These are phyloP conservation scores for Augiades crinisus DNA, from an alignment of 2,888 invertebrate species.

Conservation along the genomic window DNA sequence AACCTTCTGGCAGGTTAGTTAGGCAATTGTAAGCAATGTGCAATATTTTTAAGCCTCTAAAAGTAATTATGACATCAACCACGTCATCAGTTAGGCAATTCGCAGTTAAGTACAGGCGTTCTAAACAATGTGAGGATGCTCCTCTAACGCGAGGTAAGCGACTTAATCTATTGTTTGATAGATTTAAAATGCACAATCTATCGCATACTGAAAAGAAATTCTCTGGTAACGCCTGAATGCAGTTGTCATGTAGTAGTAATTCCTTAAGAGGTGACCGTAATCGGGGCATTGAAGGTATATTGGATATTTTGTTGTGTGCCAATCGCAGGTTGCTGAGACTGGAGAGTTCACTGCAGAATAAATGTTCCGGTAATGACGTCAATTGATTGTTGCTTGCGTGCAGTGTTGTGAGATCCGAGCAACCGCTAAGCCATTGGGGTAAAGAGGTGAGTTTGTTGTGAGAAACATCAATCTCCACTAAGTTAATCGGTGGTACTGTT, in stretches of 20 bases:
- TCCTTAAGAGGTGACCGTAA: constrained; percentile 84
- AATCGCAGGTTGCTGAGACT: constrained; percentile 87
- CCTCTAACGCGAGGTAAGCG: constrained; percentile 84
- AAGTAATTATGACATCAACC: constrained; percentile 84
- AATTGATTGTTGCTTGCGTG: constrained; percentile 89
- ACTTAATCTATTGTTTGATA: constrained; percentile 89
- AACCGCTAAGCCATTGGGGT: constrained; percentile 89
- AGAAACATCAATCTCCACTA: constrained; percentile 90
- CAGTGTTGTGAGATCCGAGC: constrained; percentile 86
- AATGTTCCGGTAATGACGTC: constrained; percentile 85
- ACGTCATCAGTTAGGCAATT: constrained; percentile 88
- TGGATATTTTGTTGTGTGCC: constrained; percentile 88
- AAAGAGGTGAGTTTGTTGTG: constrained; percentile 87
- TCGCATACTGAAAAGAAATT: constrained; percentile 87
- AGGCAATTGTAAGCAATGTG: constrained; percentile 91
- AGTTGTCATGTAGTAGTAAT: constrained; percentile 89
- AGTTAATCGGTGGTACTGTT: constrained; percentile 85
- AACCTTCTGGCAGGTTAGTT: constrained; percentile 86
- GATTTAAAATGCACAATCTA: constrained; percentile 85
- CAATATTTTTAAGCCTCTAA: constrained; percentile 84
- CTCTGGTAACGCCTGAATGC: constrained; percentile 86
- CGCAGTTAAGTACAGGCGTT: constrained; percentile 87
- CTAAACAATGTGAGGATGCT: constrained; percentile 82
- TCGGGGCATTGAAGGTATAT: constrained; percentile 86
- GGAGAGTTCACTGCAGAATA: constrained; percentile 88